Evolutionary conservation across 2,797 vertebrate genomes (phyloP), one percentile per base, ranked within the genome.

Genomic region (Myotis daubentonii): DNA sequence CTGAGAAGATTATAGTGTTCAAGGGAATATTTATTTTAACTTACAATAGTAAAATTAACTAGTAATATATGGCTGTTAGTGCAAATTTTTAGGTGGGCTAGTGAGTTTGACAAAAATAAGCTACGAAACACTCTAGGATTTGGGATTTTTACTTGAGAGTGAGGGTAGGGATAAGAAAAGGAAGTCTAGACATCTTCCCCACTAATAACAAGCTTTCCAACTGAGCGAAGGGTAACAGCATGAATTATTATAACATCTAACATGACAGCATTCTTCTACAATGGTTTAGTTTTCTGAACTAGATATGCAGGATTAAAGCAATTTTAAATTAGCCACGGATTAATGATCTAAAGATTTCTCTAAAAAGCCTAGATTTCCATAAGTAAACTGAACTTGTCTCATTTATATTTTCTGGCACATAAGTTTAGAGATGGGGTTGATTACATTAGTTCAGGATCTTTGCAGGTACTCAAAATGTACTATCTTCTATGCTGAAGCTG

Each of bases 101-200:
- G 38, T 28, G 92, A 93, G 82, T 75, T 36, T 60, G 36, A 62
- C 13, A 81, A 94, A 95, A 87, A 91, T 57, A 89, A 96, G 89
- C 22, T 70, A 66, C 9, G 19, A 75, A 62, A 33, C 57, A 8
- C n/a, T 85, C 81, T 90, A 93, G 62, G 47, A 87, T 90, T 82
- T 60, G 23, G 19, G 51, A 92, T 49, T 7, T 83, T 88, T 71
- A 71, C 57, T 38, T 75, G n/a, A n/a, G 16, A 57, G 16, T n/a
- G 28, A 13, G 66, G 33, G 30, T 36, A 17, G 28, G 62, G 51
- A 49, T 62, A 23, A 17, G 60, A 36, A 74, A 79, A n/a, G 7
- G 12, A 87, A 76, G 60, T 82, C 74, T 72, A 85, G 53, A 94
- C 12, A 94, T 71, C 28, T 7, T 38, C 53, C 38, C 38, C 30